Evolutionary conservation across 2,888 invertebrate species (phyloP).

Genomic region (Machimus atricapillus): DNA sequence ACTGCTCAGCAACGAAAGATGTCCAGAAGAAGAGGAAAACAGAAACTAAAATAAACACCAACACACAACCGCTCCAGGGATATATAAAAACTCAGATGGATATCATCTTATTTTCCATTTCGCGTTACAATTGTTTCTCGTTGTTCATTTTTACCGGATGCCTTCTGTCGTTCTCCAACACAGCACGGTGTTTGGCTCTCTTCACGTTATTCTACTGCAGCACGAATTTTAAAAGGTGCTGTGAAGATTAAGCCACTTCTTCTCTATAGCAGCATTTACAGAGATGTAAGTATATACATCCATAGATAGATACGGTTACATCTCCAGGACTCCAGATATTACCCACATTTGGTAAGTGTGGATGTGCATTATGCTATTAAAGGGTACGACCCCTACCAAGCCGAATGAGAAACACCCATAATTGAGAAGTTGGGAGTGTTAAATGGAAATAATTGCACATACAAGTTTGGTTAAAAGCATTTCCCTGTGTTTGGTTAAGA

Average conservation of each 20-base stretch:
- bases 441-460: constrained; percentile 41
- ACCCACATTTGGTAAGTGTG: constrained; percentile 14
- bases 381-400: background rate
- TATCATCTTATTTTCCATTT: constrained; percentile 38
- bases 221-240: constrained; percentile 25
- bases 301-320: background rate
- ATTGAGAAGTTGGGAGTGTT: constrained; percentile 35
- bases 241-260: constrained; percentile 37
- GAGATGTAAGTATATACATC: constrained; percentile 2
- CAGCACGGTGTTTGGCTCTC: background rate
- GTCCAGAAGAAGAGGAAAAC: background rate
- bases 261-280: constrained; percentile 27
- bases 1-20: background rate
- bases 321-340: constrained; percentile 16
- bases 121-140: constrained; percentile 19
- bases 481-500: constrained; percentile 17
- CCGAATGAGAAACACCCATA: background rate
- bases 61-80: background rate
- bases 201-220: constrained; percentile 23
- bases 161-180: background rate
- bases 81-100: constrained; percentile 31
- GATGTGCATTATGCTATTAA: constrained; percentile 31
- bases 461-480: constrained; percentile 27
- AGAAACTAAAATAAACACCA: constrained; percentile 15
- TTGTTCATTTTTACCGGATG: constrained; percentile 22